Conservation (phyloP, 2,797 vertebrate genomes). For the Trematomus bernacchii region DNA sequence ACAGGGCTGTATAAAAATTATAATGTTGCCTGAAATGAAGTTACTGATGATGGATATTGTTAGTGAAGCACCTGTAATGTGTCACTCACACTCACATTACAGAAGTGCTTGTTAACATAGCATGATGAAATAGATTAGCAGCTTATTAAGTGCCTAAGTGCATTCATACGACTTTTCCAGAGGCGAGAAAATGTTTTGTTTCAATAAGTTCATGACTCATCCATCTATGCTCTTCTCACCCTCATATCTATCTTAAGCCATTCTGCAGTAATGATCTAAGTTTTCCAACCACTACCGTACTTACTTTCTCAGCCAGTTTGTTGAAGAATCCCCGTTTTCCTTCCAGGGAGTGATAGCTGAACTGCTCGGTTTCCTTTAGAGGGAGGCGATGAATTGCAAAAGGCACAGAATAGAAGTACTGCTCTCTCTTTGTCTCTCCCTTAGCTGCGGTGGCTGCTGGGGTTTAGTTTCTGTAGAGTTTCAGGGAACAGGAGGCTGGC, state of each 20-base stretch:
- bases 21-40: not conserved
- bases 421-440: conserved; percentile 55
- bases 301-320: conserved; percentile 54
- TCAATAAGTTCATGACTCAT: not conserved
- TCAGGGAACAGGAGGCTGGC: conserved; percentile 56
- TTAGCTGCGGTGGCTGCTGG: conserved; percentile 48
- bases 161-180: too few species aligned
- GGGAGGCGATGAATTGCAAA: conserved; percentile 67
- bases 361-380: conserved; percentile 54
- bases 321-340: conserved; percentile 53
- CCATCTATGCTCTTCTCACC: conserved; percentile 7
- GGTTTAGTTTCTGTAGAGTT: conserved; percentile 59
- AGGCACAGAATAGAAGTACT: conserved; percentile 62
- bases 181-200: too few species aligned
- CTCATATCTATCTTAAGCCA: conserved; percentile 27
- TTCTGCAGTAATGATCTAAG: conserved; percentile 34
- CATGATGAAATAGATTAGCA: too few species aligned
- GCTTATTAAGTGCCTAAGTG: too few species aligned
- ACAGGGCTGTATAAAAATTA: not conserved
- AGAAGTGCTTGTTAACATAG: too few species aligned
- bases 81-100: too few species aligned
- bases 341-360: conserved; percentile 49
- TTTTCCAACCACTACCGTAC: conserved; percentile 38
- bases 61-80: too few species aligned
- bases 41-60: not conserved